Evolutionary conservation across 2,797 vertebrate genomes (phyloP).

Genomic region (Nannoperca australis): DNA sequence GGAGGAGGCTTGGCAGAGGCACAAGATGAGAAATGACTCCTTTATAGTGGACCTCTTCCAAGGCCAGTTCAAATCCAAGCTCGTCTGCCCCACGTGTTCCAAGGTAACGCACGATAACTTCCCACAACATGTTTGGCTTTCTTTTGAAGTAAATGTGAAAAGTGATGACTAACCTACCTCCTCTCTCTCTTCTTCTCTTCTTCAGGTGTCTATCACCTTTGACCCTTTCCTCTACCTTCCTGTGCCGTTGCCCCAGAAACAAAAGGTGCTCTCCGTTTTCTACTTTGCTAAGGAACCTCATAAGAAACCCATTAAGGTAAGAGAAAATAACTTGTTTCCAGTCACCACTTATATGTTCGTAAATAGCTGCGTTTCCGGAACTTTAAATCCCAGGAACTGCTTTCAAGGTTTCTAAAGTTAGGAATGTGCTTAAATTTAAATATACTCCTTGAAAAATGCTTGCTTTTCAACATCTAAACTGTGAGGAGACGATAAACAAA

Average conservation of each 20-base stretch:
- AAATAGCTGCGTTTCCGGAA: no score
- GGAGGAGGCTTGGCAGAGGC: slow-evolving; percentile 97
- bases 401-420: no score
- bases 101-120: slow-evolving; percentile 85
- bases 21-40: slow-evolving; percentile 99
- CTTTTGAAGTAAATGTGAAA: background rate
- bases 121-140: background rate
- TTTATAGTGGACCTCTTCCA: slow-evolving; percentile 99
- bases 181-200: background rate
- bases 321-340: slow-evolving; percentile 7
- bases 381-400: no score
- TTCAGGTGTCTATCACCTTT: slow-evolving; percentile 98
- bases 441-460: no score
- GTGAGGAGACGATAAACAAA: no score
- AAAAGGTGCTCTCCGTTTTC: slow-evolving; percentile 96
- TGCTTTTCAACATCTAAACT: no score
- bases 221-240: slow-evolving; percentile 98
- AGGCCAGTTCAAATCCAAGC: slow-evolving; percentile 99
- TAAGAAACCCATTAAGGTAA: slow-evolving; percentile 97
- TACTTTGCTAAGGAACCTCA: slow-evolving; percentile 97
- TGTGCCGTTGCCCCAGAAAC: slow-evolving; percentile 97
- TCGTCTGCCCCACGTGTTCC: slow-evolving; percentile 96
- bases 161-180: background rate
- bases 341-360: background rate
- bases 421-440: no score